Percentiles rank a stretch among this genome's conserved stretches.
These are phyloP conservation scores for Cossypha polioptera DNA, from an alignment of 2,797 vertebrate species.

Conservation along the genomic window DNA sequence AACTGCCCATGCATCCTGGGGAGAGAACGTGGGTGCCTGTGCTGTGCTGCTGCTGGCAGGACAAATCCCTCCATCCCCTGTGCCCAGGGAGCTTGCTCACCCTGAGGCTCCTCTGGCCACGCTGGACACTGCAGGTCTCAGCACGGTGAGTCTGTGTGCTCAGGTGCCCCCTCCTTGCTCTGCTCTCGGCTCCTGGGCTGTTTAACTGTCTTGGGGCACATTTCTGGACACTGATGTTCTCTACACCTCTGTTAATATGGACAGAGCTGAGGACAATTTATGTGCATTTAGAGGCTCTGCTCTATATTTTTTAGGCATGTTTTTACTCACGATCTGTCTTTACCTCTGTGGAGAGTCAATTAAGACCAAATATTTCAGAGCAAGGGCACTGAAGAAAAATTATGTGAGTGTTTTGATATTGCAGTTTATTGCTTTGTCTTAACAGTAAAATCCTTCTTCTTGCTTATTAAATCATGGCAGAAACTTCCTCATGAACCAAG, in stretches of 20 bases:
- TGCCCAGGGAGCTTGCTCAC: neutral
- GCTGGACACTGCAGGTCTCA: neutral
- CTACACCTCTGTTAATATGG: neutral
- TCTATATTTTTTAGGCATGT: neutral
- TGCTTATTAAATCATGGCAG: constrained; percentile 2
- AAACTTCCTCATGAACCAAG: neutral
- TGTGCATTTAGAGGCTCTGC: neutral
- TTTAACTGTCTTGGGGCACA: neutral
- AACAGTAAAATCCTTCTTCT: constrained; percentile 24
- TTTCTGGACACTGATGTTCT: neutral
- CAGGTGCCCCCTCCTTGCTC: neutral
- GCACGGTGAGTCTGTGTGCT: neutral
- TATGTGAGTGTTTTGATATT: neutral
- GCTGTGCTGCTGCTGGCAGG: neutral
- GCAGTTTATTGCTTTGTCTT: neutral
- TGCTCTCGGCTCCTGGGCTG: neutral
- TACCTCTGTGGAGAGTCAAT: neutral
- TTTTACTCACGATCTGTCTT: neutral
- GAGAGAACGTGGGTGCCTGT: accelerated
- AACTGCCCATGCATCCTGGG: accelerated
- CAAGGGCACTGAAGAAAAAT: neutral
- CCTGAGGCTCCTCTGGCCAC: neutral
- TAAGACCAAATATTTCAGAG: constrained; percentile 22
- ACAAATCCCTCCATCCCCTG: neutral
- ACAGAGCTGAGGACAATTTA: neutral